These are phyloP conservation scores for Aphaenogaster floridana DNA, from an alignment of 1,140 invertebrate genomes.

Conservation along the genomic window DNA sequence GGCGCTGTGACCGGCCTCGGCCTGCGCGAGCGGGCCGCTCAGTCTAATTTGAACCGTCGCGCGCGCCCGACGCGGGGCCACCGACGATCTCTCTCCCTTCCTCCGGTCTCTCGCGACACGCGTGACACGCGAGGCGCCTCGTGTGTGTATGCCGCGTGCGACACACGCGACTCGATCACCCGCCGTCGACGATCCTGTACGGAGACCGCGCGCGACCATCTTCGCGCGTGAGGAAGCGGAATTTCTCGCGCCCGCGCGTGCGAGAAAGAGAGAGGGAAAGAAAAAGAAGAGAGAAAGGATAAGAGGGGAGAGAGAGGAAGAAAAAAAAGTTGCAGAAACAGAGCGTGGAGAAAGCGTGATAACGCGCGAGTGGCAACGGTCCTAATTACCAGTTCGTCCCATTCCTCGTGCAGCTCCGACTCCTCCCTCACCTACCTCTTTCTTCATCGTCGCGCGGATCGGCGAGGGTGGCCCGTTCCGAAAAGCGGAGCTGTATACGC, in stretches of 20 bases:
- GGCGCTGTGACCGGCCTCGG: conserved; percentile 85
- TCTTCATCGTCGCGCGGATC: conserved; percentile 3
- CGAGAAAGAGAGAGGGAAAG: conserved; percentile 14
- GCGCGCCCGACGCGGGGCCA: conserved; percentile 83
- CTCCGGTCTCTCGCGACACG: conserved; percentile 73
- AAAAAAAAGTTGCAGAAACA: conserved; percentile 1
- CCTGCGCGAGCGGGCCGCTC: conserved; percentile 84
- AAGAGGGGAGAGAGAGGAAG: not conserved
- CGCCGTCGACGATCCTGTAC: conserved; percentile 31
- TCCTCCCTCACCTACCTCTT: not conserved
- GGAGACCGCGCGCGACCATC: conserved; percentile 35
- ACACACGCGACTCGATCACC: conserved; percentile 73
- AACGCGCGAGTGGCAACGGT: conserved; percentile 25
- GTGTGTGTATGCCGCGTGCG: conserved; percentile 75
- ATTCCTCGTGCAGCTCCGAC: not conserved
- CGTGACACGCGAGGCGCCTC: conserved; percentile 77
- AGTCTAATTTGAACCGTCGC: conserved; percentile 87
- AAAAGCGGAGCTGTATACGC: not conserved
- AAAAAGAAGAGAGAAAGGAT: conserved; percentile 11
- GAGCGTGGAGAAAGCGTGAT: not conserved
- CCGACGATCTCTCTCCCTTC: conserved; percentile 80
- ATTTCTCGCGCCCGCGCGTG: not conserved
- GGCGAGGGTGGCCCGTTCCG: conserved; percentile 20
- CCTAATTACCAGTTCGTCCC: not conserved
- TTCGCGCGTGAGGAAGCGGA: conserved; percentile 32